phyloP scores from a whole-genome alignment of 2,888 invertebrate species.

The Pegoplata infirma region DNA sequence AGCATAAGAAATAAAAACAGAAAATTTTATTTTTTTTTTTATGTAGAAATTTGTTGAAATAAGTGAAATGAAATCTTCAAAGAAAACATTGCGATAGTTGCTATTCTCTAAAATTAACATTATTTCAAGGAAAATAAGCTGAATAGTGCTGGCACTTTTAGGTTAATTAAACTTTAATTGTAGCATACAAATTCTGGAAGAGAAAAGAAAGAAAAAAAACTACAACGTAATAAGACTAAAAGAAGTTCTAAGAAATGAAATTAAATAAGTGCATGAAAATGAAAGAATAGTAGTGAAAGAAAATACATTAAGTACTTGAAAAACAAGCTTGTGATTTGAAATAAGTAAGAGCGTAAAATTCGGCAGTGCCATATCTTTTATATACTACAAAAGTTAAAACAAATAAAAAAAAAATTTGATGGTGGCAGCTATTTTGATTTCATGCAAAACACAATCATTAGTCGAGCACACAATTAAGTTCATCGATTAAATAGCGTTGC shows the following conservation, averaged over 20 bases:
- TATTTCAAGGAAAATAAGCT: conserved; percentile 33
- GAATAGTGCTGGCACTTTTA: conserved; percentile 50
- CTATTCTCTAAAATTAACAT: conserved; percentile 44
- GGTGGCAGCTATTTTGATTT: too few relatives aligned
- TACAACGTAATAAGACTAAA: conserved; percentile 5
- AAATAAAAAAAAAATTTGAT: too few relatives aligned
- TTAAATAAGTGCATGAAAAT: neutral
- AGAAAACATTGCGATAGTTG: neutral
- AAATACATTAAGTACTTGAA: too few relatives aligned
- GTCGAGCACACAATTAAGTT: too few relatives aligned
- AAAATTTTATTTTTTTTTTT: conserved; percentile 10
- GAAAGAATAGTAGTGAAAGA: neutral
- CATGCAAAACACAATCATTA: too few relatives aligned
- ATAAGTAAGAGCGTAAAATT: too few relatives aligned
- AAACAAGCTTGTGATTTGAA: too few relatives aligned
- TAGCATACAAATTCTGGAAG: neutral
- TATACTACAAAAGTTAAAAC: too few relatives aligned
- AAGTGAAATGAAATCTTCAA: conserved; percentile 9
- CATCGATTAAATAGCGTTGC: too few relatives aligned
- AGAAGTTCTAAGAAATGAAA: neutral
- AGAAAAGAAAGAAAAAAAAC: too few relatives aligned
- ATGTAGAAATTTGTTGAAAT: neutral
- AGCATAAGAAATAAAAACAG: conserved; percentile 22
- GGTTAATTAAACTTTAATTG: conserved; percentile 58
- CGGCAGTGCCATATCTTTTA: too few relatives aligned